These are phyloP conservation scores for Archips crataeganus DNA, from an alignment of 2,888 invertebrate genomes.

Conservation along the genomic window DNA sequence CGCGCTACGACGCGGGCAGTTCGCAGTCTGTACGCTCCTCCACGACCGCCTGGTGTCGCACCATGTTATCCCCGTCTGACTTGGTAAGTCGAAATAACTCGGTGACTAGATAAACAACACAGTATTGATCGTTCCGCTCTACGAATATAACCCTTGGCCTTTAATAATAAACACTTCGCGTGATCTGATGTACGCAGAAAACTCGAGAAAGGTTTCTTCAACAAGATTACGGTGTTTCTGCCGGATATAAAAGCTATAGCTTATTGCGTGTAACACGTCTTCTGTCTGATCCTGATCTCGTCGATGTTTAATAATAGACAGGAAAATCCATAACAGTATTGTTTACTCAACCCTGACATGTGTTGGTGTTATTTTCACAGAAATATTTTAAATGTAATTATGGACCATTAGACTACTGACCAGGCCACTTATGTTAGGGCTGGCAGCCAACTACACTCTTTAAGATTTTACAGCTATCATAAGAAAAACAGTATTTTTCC, in stretches of 20 bases:
- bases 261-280: background rate
- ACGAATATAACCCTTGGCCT: slow-evolving; percentile 11
- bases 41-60: slow-evolving; percentile 7
- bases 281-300: background rate
- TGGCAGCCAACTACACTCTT: background rate
- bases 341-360: slow-evolving; percentile 4
- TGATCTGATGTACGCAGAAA: slow-evolving; percentile 16
- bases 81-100: slow-evolving; percentile 27
- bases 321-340: background rate
- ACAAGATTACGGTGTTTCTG: slow-evolving; percentile 3
- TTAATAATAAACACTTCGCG: slow-evolving; percentile 30
- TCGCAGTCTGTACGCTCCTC: slow-evolving; percentile 47
- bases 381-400: background rate
- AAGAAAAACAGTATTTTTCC: no score
- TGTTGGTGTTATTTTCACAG: background rate
- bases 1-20: slow-evolving; percentile 40
- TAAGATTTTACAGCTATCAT: background rate
- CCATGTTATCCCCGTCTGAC: slow-evolving; percentile 36
- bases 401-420: background rate
- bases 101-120: slow-evolving; percentile 19
- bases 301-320: background rate
- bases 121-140: slow-evolving; percentile 31
- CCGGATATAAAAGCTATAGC: background rate
- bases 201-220: background rate
- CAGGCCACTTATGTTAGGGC: background rate